These are phyloP conservation scores for Lepus townsendii DNA, from an alignment of 2,797 vertebrate species.

Conservation along the genomic window DNA sequence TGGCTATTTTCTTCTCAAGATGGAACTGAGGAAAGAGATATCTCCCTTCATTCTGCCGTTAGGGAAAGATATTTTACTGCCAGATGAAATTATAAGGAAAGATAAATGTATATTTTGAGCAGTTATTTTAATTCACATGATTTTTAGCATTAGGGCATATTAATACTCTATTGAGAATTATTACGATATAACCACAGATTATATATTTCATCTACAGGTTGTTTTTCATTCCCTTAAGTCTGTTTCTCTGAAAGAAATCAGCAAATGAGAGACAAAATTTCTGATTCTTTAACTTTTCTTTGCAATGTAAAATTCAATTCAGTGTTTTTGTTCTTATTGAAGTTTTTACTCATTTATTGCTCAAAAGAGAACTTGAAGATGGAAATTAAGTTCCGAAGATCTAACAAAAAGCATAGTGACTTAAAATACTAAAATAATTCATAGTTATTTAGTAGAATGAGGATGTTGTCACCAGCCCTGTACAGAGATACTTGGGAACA, in stretches of 20 bases:
- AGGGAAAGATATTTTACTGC: background rate
- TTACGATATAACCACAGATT: background rate
- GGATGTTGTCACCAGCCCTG: background rate
- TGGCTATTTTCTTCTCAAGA: background rate
- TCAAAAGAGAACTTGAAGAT: background rate
- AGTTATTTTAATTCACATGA: background rate
- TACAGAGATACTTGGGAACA: background rate
- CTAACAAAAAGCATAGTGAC: background rate
- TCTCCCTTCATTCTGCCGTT: background rate
- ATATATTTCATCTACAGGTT: background rate
- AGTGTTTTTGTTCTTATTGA: background rate
- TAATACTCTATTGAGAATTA: constrained; percentile 16
- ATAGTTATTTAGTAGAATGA: background rate
- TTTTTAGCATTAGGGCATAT: background rate
- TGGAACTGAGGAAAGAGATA: background rate
- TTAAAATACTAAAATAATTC: background rate
- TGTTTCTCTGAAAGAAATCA: background rate
- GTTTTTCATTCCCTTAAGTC: constrained; percentile 19
- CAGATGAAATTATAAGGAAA: background rate
- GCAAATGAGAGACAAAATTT: background rate
- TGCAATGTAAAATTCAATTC: background rate
- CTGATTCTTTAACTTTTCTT: background rate
- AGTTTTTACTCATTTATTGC: background rate
- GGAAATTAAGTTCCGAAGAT: background rate
- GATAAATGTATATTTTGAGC: constrained; percentile 1